Base-by-base conservation (phyloP, 2,888 invertebrate species). In the Agrochola circellaris region DNA sequence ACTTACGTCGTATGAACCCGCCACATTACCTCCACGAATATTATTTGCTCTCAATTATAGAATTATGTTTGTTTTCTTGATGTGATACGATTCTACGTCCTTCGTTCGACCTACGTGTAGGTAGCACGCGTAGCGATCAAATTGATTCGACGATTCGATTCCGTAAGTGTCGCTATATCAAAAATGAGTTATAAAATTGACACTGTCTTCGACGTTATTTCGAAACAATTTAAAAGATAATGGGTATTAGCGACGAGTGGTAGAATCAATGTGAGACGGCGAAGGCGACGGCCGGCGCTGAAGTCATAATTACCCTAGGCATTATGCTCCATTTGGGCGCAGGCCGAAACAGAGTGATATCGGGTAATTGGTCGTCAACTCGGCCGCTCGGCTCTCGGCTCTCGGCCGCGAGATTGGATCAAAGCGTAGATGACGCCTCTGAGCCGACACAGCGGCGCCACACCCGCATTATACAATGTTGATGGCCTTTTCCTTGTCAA, bases 401-500 rank as follows among this genome's bases (percentile, higher is more conserved):
- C 86, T 86, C 81, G 69, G 87, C 89, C 90, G 89, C 90, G 92
- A 95, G 96, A 95, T 95, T 95, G 95, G 95, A 96, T 96, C 95
- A 93, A 94, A 94, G 94, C 90, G 92, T 90, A 92, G 95, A 93
- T 93, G 95, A 94, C 93, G 94, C 93, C 91, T 91, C 90, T 85
- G 85, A 84, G 93, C 93, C 95, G 95, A 91, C 95, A 88, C 91
- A 84, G 89, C 93, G 97, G 97, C 97, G 96, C 97, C 97, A 93
- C 89, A 87, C 91, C 91, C 93, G 92, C 94, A 95, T 96, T 96
- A 92, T 92, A 97, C 95, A 95, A 93, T 91, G 95, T 95, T 96
- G 97, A 97, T 96, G 95, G 96, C 95, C 95, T 96, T 96, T 96
- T 96, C 96, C 96, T 94, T 96, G 96, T 96, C 96, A 96, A 96